Evolutionary conservation across 2,888 invertebrate genomes (phyloP), one percentile per base, ranked within the genome.

Genomic region (Oscheius sp.): DNA sequence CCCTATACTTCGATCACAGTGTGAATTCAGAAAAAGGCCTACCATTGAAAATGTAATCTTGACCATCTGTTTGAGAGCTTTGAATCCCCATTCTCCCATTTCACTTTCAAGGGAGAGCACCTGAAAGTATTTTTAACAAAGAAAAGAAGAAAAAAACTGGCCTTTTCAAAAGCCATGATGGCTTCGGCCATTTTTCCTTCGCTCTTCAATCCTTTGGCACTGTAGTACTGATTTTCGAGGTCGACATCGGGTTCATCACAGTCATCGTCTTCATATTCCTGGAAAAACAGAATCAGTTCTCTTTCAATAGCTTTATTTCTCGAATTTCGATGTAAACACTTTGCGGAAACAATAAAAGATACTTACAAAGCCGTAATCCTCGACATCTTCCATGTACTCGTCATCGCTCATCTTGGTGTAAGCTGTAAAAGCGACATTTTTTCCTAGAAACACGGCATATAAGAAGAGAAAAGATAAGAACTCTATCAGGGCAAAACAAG

Each of bases 31-130:
- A 48, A 53, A 35, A 5, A 35, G 84, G 90, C 92, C 91, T 90
- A 95, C 96, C 92, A 97, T 91, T 92, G 95, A 95, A 90, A 99
- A 99, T 90, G 97, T 96, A 77, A 99, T 98, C 91, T 99, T 99
- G 65, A 99, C 97, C 98, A 99, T 99, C 91, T 99, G 99, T 90
- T 99, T 99, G 21, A 99, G 92, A 0, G 99, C 98, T 90, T 98
- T 99, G 90, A 99, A 99, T 0, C 99, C 99, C 99, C 99, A 99
- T 92, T 99, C 99, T 72, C 98, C 98, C 90, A 99, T 99, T 84
- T 98, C 97, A 0, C 95, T 96, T 91, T 99, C 99, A 77, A 99
- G 91, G 89, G 98, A 97, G 80, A 99, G 91, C 10, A 99, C 98
- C 77, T 79, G 37, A n/a, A 70, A 65, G 35, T 5, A 60, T 62